Conservation (phyloP, 2,797 vertebrate genomes). For the Sylvilagus floridanus region DNA sequence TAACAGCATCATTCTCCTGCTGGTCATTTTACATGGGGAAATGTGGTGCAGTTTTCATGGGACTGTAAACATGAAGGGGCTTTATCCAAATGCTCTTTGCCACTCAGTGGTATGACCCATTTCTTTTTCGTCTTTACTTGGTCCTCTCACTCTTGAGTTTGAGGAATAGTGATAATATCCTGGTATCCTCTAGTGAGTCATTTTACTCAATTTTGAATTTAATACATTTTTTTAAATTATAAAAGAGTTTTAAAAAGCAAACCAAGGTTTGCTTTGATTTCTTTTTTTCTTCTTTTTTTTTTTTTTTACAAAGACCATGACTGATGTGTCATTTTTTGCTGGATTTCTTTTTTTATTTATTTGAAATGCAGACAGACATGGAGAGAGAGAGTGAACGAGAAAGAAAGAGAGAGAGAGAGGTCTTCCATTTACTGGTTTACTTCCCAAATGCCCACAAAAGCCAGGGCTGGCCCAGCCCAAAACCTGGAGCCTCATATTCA, state of each 20-base stretch:
- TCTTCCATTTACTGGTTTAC: no score
- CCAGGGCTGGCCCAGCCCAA: no score
- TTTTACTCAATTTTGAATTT: slow-evolving; percentile 9
- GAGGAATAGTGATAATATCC: neutral
- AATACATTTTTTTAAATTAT: neutral
- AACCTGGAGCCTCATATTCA: no score
- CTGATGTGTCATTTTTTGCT: no score
- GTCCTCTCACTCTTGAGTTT: neutral
- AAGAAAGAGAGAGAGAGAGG: no score
- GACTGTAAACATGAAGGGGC: neutral
- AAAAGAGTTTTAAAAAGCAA: slow-evolving; percentile 44
- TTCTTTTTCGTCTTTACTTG: neutral
- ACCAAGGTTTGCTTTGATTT: neutral
- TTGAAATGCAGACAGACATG: no score
- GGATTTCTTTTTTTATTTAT: no score
- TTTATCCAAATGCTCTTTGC: neutral
- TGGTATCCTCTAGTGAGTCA: neutral
- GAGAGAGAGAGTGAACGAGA: no score
- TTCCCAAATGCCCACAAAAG: no score
- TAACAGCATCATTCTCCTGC: neutral
- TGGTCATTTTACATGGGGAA: slow-evolving; percentile 3
- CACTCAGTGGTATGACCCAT: neutral
- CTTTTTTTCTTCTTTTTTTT: no score
- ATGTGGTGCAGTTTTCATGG: neutral
- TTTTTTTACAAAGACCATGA: no score